Evolutionary conservation across 2,797 vertebrate species (phyloP).

Genomic region (Steatocranus sp.): DNA sequence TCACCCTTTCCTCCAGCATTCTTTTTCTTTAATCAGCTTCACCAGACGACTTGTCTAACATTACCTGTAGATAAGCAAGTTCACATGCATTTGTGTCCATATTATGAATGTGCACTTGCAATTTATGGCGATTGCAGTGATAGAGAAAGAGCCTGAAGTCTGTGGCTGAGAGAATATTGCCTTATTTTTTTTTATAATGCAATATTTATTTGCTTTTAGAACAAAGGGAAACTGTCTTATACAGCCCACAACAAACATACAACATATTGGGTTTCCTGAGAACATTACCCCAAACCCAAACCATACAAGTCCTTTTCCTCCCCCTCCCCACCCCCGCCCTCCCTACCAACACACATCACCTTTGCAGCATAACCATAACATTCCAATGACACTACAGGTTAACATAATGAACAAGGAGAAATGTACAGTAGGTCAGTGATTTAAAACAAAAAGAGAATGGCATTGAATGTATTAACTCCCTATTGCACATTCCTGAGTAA

Average conservation of each 20-base stretch:
- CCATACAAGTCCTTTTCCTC: not conserved
- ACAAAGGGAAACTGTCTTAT: not conserved
- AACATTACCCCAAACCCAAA: not conserved
- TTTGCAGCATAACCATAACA: not conserved
- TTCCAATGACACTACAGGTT: not conserved
- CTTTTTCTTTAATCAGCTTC: not conserved
- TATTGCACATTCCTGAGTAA: not conserved
- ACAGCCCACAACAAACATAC: not conserved
- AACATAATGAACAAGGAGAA: not conserved
- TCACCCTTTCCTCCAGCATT: not conserved
- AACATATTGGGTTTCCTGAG: not conserved
- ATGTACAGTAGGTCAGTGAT: not conserved
- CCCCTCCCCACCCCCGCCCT: not conserved
- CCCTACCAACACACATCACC: not conserved
- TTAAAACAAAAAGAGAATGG: not conserved
- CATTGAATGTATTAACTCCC: not conserved
- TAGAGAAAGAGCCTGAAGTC: not conserved
- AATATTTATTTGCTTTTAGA: not conserved
- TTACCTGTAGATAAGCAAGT: not conserved
- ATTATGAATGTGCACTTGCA: not conserved
- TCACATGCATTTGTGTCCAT: not conserved
- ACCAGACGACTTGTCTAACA: not conserved
- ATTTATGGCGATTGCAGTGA: not conserved
- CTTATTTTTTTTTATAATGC: not conserved
- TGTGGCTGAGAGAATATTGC: not conserved